These are phyloP conservation scores for Cosmopolites sordidus DNA, from an alignment of 2,888 invertebrate genomes.

Conservation along the genomic window DNA sequence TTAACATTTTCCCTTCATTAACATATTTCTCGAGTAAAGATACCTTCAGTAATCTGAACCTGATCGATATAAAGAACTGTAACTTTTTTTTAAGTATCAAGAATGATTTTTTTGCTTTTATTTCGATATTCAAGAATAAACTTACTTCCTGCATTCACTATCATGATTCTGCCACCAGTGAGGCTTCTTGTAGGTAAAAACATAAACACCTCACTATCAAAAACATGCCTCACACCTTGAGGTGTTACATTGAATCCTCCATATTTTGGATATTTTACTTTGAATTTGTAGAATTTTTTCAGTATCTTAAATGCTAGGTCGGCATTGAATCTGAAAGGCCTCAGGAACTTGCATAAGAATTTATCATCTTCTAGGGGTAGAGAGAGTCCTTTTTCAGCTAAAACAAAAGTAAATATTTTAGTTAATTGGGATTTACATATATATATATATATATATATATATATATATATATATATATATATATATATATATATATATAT, in stretches of 20 bases:
- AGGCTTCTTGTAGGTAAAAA: conserved; percentile 67
- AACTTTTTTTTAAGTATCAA: too few relatives aligned
- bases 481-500: too few relatives aligned
- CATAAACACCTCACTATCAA: conserved; percentile 61
- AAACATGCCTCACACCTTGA: conserved; percentile 57
- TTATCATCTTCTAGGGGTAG: conserved; percentile 67
- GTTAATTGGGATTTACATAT: too few relatives aligned
- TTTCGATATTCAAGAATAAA: conserved; percentile 19
- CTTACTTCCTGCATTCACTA: conserved; percentile 69
- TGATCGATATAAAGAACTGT: too few relatives aligned
- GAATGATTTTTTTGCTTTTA: too few relatives aligned
- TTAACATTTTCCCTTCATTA: too few relatives aligned
- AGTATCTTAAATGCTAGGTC: conserved; percentile 75
- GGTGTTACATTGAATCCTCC: conserved; percentile 63
- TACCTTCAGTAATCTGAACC: too few relatives aligned
- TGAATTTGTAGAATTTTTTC: conserved; percentile 68
- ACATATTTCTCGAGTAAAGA: too few relatives aligned
- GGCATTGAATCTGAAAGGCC: conserved; percentile 83
- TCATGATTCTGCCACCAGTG: conserved; percentile 63
- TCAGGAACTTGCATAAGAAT: conserved; percentile 71
- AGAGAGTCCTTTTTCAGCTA: conserved; percentile 60
- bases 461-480: too few relatives aligned
- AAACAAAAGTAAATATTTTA: conserved; percentile 38
- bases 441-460: too few relatives aligned
- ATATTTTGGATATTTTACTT: conserved; percentile 58